Evolutionary conservation across 64 coral and sea anemone species (phyloP).

Genomic region (Stichodactyla helianthus): DNA sequence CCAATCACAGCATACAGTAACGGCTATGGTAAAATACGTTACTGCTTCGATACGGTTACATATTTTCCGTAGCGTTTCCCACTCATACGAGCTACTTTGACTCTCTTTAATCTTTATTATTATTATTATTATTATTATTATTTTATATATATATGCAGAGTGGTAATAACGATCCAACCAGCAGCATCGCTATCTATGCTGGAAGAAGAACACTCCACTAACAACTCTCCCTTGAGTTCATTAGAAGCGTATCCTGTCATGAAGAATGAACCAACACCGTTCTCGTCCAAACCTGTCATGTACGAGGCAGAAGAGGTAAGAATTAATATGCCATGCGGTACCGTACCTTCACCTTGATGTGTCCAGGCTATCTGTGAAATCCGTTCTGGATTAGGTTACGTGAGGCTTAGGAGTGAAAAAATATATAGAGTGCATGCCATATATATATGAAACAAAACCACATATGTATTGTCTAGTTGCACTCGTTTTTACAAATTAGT

Average conservation of each 20-base stretch:
- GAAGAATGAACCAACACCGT: conserved; percentile 81
- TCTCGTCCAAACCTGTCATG: conserved; percentile 98
- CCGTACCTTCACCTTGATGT: neutral
- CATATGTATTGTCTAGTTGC: no score
- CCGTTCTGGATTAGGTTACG: no score
- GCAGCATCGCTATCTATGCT: conserved; percentile 68
- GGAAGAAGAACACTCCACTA: conserved; percentile 71
- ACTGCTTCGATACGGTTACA: no score
- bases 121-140: neutral
- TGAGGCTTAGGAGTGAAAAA: no score
- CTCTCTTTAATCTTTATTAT: neutral
- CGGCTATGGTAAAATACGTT: no score
- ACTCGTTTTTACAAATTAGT: no score
- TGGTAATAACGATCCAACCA: conserved; percentile 76
- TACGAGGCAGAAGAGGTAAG: conserved; percentile 91
- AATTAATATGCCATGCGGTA: neutral
- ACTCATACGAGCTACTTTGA: neutral
- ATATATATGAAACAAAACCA: no score
- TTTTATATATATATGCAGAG: conserved; percentile 24
- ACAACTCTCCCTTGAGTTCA: conserved; percentile 93
- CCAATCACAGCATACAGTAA: no score
- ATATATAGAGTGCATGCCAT: no score
- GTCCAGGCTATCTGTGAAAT: neutral
- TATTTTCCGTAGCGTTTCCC: no score
- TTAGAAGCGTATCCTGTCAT: conserved; percentile 88